phyloP scores from a whole-genome alignment of 2,888 invertebrate genomes.

The Anagyrus pseudococci region DNA sequence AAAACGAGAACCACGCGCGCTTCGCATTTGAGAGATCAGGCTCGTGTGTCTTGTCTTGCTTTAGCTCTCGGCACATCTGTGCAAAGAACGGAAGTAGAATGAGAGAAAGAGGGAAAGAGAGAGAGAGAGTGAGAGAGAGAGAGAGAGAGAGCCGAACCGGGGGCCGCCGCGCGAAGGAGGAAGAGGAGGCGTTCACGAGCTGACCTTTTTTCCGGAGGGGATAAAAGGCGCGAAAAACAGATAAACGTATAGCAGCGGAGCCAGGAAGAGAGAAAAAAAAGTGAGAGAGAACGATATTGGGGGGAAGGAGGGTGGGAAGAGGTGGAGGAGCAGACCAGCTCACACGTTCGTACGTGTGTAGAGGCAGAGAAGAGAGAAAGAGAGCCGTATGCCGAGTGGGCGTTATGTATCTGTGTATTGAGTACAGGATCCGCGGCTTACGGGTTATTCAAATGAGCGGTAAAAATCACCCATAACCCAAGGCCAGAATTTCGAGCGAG shows the following conservation, averaged over 20 bases:
- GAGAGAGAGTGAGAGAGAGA: too few species aligned
- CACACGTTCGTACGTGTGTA: conserved; percentile 5
- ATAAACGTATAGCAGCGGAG: conserved; percentile 5
- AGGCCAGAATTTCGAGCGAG: conserved; percentile 40
- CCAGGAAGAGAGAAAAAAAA: conserved; percentile 10
- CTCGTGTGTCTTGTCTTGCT: too few species aligned
- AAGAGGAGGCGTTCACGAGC: neutral
- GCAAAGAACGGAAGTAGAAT: too few species aligned
- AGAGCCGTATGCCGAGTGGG: too few species aligned
- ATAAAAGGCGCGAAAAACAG: conserved; percentile 17
- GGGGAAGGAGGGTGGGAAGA: neutral
- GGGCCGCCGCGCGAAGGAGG: neutral
- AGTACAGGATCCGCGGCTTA: conserved; percentile 44
- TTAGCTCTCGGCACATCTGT: too few species aligned
- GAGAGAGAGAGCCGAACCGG: too few species aligned
- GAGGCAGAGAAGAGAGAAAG: too few species aligned
- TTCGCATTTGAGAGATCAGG: too few species aligned
- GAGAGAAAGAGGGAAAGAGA: too few species aligned
- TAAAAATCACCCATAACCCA: conserved; percentile 55
- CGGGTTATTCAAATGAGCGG: conserved; percentile 59
- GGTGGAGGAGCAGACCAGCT: neutral
- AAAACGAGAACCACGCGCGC: too few species aligned
- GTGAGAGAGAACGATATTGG: neutral
- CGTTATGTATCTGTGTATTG: conserved; percentile 8
- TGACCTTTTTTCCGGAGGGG: conserved; percentile 1